Percentiles rank a stretch among this genome's conserved stretches.
These are phyloP conservation scores for Cryptocheilus praepositus DNA, from an alignment of 2,888 invertebrate species.

Conservation along the genomic window DNA sequence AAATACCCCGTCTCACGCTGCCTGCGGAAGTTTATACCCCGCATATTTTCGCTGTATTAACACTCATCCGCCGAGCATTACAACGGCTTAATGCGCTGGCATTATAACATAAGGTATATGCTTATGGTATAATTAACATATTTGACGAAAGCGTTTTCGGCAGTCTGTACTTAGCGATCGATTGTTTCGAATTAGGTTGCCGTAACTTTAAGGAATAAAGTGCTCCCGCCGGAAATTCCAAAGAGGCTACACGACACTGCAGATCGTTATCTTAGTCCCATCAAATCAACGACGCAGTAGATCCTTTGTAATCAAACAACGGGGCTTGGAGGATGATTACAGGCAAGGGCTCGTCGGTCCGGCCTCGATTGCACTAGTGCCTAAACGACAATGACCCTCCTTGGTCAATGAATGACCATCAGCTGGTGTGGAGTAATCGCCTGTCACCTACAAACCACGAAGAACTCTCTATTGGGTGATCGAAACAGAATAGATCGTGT, in stretches of 20 bases:
- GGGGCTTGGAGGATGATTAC: conserved; percentile 46
- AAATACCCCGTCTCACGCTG: too few species aligned
- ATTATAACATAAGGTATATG: too few species aligned
- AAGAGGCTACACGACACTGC: too few species aligned
- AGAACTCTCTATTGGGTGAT: conserved; percentile 45
- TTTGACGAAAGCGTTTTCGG: too few species aligned
- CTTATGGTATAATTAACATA: too few species aligned
- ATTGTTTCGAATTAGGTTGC: too few species aligned
- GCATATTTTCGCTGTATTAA: background rate
- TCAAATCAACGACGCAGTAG: conserved; percentile 39
- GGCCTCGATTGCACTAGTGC: conserved; percentile 42
- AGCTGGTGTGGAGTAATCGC: conserved; percentile 48
- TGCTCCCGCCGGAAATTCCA: too few species aligned
- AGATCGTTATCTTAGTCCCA: conserved; percentile 44
- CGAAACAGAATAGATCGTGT: conserved; percentile 34
- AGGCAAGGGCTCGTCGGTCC: conserved; percentile 31
- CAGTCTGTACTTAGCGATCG: too few species aligned
- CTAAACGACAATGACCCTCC: conserved; percentile 56
- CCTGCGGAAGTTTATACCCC: too few species aligned
- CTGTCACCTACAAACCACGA: conserved; percentile 50
- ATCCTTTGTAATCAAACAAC: conserved; percentile 50
- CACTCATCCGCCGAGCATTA: background rate
- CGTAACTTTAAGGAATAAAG: too few species aligned
- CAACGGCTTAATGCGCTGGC: too few species aligned
- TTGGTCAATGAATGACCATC: conserved; percentile 54